Conservation (phyloP, 2,113 vertebrate genomes). For the Elaphurus davidianus region DNA sequence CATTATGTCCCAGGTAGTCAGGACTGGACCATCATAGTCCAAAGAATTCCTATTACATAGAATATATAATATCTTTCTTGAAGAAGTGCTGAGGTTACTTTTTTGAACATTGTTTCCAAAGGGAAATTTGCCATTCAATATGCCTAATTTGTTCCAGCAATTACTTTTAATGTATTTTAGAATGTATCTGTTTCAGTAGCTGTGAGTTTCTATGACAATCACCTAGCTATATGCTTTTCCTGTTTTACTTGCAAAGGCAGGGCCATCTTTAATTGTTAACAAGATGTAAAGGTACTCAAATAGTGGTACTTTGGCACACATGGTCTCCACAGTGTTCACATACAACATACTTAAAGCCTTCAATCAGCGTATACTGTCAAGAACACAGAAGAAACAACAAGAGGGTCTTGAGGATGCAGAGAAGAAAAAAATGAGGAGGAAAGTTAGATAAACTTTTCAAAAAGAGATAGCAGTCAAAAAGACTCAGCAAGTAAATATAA, state of each 20-base stretch:
- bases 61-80: background rate
- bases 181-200: background rate
- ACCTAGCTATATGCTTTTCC: background rate
- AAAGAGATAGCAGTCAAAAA: background rate
- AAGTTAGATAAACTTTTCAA: background rate
- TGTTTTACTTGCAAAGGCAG: background rate
- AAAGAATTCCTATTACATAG: background rate
- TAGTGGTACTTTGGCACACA: background rate
- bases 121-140: constrained; percentile 10
- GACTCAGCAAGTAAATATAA: constrained; percentile 1
- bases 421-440: constrained; percentile 9
- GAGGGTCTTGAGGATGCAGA: background rate
- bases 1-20: background rate
- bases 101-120: constrained; percentile 46
- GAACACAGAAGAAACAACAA: background rate
- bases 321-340: background rate
- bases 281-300: background rate
- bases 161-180: constrained; percentile 28
- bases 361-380: background rate
- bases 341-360: background rate
- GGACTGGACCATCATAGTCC: background rate
- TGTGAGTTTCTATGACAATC: background rate
- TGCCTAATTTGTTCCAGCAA: constrained; percentile 16
- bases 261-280: background rate
- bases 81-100: background rate